Evolutionary conservation across 2,888 invertebrate genomes (phyloP), one percentile per base, ranked within the genome.

Genomic region (Polia nebulosa): DNA sequence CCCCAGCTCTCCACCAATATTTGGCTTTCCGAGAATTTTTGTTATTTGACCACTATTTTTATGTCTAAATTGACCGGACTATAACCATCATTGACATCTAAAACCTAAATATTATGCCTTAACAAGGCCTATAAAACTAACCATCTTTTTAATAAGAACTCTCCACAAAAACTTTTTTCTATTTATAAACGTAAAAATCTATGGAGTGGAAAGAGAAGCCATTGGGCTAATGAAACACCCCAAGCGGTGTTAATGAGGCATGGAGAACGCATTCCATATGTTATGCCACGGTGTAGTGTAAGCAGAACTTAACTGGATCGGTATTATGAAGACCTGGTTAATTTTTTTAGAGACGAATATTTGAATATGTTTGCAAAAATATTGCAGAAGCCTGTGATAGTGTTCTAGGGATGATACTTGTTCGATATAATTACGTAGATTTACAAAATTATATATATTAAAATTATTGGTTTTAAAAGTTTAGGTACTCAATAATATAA

Each of bases 221-320:
- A 81, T 86, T 85, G 82, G 59, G 83, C 84, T 88, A 88, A 88
- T 88, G 88, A 88, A 88, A 88, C 87, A 82, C 84, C 80, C 69
- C 76, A 67, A 73, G 79, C 79, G 72, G 67, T 68, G 82, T 71
- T 87, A 86, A 85, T 86, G 82, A 72, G 77, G 70, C 77, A 72
- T 59, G 64, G 68, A 70, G 78, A 70, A 73, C 68, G 63, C 70
- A 72, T 69, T 71, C 71, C 80, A 66, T 71, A 60, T 41, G 70
- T 70, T 75, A 47, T 49, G 44, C 47, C 62, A 57, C 51, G 65
- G 62, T 61, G 73, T 79, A 65, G 80, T 75, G 80, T 63, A 74
- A 61, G 64, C 70, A 68, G 63, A 74, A 65, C 79, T 69, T 70
- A 74, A 77, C 47, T 53, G 15, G 17, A 36, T 34, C 32, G 34